Evolutionary conservation across 2,797 vertebrate species (phyloP).

Genomic region (Moxostoma hubbsi): DNA sequence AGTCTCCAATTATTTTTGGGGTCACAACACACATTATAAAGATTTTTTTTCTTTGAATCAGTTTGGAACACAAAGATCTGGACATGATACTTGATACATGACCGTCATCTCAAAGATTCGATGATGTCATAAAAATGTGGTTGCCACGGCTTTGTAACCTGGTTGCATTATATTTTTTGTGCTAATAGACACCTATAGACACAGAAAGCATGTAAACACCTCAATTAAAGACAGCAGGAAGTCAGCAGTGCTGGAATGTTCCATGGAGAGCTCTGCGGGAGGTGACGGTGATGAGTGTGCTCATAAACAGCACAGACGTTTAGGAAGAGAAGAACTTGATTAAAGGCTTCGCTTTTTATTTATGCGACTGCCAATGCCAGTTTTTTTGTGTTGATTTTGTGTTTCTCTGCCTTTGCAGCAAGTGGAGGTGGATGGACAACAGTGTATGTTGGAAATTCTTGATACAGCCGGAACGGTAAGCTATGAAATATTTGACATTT

Average conservation of each 20-base stretch:
- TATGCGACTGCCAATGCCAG: not conserved
- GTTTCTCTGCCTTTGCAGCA: conserved; percentile 74
- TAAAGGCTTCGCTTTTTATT: conserved; percentile 20
- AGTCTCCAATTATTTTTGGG: no score
- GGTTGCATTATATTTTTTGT: not conserved
- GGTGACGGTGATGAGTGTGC: not conserved
- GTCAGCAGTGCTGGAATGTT: conserved; percentile 21
- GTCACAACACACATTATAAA: no score
- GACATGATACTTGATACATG: not conserved
- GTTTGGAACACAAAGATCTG: no score
- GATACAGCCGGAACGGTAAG: conserved; percentile 90
- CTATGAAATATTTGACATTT: not conserved
- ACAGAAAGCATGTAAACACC: conserved; percentile 20
- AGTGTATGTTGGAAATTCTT: conserved; percentile 92
- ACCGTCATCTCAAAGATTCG: not conserved
- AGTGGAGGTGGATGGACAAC: conserved; percentile 91
- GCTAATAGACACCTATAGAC: not conserved
- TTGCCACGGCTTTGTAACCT: not conserved
- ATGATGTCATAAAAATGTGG: not conserved
- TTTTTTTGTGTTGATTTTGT: not conserved
- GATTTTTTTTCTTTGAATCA: no score
- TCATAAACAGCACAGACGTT: not conserved
- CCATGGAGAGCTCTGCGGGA: not conserved
- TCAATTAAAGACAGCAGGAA: conserved; percentile 33
- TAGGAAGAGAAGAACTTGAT: conserved; percentile 1